These are phyloP conservation scores for Magallana ariakensis DNA, from an alignment of 1,140 invertebrate genomes.

Conservation along the genomic window DNA sequence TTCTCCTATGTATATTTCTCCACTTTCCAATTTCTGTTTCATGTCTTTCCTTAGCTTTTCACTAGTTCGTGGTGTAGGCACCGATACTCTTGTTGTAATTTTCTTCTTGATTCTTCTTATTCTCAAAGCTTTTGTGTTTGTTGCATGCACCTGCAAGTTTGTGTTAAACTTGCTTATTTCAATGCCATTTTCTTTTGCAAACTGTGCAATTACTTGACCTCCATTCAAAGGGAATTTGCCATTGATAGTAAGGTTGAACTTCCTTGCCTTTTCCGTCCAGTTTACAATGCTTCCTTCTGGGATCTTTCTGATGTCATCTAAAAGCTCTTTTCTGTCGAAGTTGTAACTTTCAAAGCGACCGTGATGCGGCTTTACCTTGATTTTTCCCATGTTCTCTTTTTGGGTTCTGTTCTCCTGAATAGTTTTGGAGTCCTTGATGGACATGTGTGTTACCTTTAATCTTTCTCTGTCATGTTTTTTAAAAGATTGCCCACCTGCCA, in stretches of 20 bases:
- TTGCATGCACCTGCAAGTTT: not conserved
- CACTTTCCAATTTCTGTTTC: conserved; percentile 11
- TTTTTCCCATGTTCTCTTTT: not conserved
- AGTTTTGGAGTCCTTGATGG: not conserved
- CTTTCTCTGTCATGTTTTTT: not conserved
- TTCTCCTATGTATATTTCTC: conserved; percentile 28
- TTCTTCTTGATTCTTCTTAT: not conserved
- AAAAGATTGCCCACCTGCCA: not conserved
- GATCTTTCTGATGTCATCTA: not conserved
- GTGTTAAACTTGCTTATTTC: not conserved
- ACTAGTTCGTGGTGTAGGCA: too few species aligned
- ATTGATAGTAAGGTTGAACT: not conserved
- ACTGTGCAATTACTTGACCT: not conserved
- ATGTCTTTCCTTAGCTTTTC: not conserved
- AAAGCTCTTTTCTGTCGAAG: not conserved
- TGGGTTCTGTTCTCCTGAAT: not conserved
- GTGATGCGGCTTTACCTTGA: not conserved
- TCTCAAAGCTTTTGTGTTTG: not conserved
- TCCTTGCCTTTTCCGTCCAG: not conserved
- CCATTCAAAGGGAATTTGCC: not conserved
- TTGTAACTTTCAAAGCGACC: not conserved
- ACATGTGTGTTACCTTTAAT: not conserved
- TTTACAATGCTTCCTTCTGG: not conserved
- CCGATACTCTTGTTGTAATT: not conserved
- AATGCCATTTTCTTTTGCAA: not conserved